These are phyloP conservation scores for Microtus ochrogaster DNA, from an alignment of 2,113 vertebrate genomes.

Conservation along the genomic window DNA sequence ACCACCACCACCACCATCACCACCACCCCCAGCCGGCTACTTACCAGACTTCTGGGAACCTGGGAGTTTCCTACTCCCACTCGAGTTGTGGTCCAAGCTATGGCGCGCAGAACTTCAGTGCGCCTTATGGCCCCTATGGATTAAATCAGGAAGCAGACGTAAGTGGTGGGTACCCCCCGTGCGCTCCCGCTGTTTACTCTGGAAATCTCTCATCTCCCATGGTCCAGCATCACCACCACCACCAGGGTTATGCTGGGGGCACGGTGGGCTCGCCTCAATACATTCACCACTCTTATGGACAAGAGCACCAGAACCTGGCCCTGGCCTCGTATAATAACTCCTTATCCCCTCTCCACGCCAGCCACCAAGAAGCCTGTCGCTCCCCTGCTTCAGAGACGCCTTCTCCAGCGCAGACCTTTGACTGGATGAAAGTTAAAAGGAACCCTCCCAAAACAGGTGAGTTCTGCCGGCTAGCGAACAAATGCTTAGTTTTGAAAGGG, in stretches of 20 bases:
- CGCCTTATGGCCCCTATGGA: constrained; percentile 92
- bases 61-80: constrained; percentile 94
- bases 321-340: constrained; percentile 91
- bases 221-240: constrained; percentile 91
- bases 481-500: constrained; percentile 8
- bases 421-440: constrained; percentile 99
- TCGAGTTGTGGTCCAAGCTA: constrained; percentile 92
- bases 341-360: constrained; percentile 93
- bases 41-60: constrained; percentile 91
- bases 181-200: constrained; percentile 94
- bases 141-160: constrained; percentile 95
- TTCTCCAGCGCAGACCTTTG: constrained; percentile 95
- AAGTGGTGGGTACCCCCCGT: constrained; percentile 91
- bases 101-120: constrained; percentile 92
- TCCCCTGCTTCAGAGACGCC: constrained; percentile 93
- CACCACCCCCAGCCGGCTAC: constrained; percentile 89
- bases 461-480: constrained; percentile 66
- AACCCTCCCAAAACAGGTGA: constrained; percentile 99
- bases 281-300: constrained; percentile 91
- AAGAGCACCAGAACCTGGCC: constrained; percentile 91
- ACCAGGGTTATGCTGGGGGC: constrained; percentile 92
- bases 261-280: constrained; percentile 92
- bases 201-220: constrained; percentile 92
- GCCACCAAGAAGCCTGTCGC: constrained; percentile 92
- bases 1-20: constrained; percentile 78